Evolutionary conservation across 2,113 vertebrate species (phyloP), one percentile per base, ranked within the genome.

Genomic region (Coryphaenoides rupestris): DNA sequence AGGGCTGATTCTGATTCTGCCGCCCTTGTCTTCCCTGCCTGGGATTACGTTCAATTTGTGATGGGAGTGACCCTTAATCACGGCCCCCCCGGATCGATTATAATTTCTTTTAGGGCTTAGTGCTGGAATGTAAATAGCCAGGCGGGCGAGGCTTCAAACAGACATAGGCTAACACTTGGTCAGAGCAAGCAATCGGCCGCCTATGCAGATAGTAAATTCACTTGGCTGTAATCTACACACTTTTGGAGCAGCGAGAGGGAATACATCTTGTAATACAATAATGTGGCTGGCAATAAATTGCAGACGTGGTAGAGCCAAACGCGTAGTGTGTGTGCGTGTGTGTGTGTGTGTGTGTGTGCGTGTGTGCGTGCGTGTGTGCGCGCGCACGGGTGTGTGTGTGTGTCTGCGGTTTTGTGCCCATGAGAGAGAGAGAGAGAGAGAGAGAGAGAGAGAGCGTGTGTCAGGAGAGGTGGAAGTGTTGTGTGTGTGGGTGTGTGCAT

Each of bases 91-190:
- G 49, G 77, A 87, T 89, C 83, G 74, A 86, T 89, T 81, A 80
- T 74, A 84, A 90, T 88, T 82, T 71, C 72, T 81, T 89, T 84
- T 84, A 85, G 80, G 80, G 86, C 81, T 84, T 75, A 84, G 72
- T 49, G 65, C 74, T 77, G 73, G 63, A 82, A 84, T 81, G 79
- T 84, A 83, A 83, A 87, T 78, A 76, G 72, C 73, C 58, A 53
- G 46, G 55, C 46, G 12, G n/a, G 60, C 63, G 68, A 78, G 68
- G 65, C 80, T 78, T 72, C 74, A 82, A 75, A 40, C 83, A 77
- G 71, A 79, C 80, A 79, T 78, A 84, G 70, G 68, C 63, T 72
- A 81, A 76, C 67, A 61, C 59, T 54, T 46, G 5, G 60, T 60
- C 62, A 65, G 57, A 47, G 68, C 55, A 58, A 66, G 69, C 70